Evolutionary conservation across 2,888 invertebrate genomes (phyloP), one percentile per base, ranked within the genome.

Genomic region (Ophion obscuratus): DNA sequence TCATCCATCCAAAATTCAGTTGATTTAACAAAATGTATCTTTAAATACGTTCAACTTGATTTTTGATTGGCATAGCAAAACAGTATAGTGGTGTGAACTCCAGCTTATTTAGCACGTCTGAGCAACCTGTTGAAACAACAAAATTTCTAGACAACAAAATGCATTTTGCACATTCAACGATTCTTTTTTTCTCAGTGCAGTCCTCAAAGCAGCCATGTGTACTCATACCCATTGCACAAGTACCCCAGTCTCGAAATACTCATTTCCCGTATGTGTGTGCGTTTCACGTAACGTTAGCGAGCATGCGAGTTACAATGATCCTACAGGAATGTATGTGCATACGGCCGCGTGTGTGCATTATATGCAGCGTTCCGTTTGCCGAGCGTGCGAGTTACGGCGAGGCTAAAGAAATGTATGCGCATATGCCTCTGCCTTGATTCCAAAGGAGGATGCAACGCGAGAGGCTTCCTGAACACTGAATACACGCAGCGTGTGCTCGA

Each of bases 311-410:
- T 53, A 17, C 53, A 53, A 53, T 17, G 17, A 53, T 53, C 5
- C 53, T 53, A 17, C 14, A 53, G 53, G 53, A 53, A 53, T 17
- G 53, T 53, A 53, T 17, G 53, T 17, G 53, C 17, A 53, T 14
- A 17, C 14, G 2, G 53, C 53, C 14, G 53, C 53, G 53, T 17
- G 53, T 53, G 53, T 73, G 14, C 70, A 7, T 40, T 67, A 53
- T 53, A 71, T 20, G 64, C 66, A 79, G 74, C 67, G 78, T 83
- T 83, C 68, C 73, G 74, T 79, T 83, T 78, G 57, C 78, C 62
- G 74, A 64, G 71, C 79, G 67, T 79, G 83, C 83, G 74, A 79
- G 67, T 31, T 61, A 67, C 74, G 61, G 27, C 59, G 68, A 62
- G 59, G 31, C 59, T 61, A 47, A 31, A 62, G n/a, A 31, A 20